Conservation (phyloP, 1,140 invertebrate genomes). For the Aculops lycopersici region DNA sequence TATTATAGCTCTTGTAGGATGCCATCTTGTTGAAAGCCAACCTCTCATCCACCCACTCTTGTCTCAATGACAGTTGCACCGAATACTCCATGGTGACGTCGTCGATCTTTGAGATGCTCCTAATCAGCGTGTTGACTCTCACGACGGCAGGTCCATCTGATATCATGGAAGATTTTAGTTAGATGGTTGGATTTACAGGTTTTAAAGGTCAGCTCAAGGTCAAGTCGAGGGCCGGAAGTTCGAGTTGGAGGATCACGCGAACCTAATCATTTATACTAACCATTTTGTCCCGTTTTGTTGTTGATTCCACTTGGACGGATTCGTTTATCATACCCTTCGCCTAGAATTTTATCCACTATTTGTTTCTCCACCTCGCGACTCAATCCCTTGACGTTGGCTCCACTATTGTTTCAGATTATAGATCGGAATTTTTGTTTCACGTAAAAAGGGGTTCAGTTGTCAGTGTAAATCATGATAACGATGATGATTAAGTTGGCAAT, state of each 20-base stretch:
- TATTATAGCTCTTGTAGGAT: conserved; percentile 9
- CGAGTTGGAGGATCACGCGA: too few species aligned
- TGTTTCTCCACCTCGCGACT: neutral
- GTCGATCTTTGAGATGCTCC: conserved; percentile 19
- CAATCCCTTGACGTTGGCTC: neutral
- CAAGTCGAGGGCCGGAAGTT: too few species aligned
- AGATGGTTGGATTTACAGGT: too few species aligned
- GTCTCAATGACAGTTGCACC: conserved; percentile 18
- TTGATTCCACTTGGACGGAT: neutral
- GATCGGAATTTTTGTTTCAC: too few species aligned
- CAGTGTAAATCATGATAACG: too few species aligned
- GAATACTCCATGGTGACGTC: conserved; percentile 18
- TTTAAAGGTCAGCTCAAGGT: too few species aligned
- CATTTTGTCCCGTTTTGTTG: too few species aligned
- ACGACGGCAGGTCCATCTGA: conserved; percentile 18
- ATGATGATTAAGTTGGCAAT: too few species aligned
- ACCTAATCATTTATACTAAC: too few species aligned
- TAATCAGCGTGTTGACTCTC: conserved; percentile 18
- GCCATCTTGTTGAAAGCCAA: neutral
- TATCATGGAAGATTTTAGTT: too few species aligned
- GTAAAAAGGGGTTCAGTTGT: too few species aligned
- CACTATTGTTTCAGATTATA: neutral
- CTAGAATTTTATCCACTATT: neutral
- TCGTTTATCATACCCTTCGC: neutral
- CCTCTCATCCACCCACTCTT: conserved; percentile 6